Percentiles rank a stretch among this genome's conserved stretches.
Evolutionary conservation across 2,888 invertebrate species (phyloP).

Genomic region (Lordiphosa andalusiaca): DNA sequence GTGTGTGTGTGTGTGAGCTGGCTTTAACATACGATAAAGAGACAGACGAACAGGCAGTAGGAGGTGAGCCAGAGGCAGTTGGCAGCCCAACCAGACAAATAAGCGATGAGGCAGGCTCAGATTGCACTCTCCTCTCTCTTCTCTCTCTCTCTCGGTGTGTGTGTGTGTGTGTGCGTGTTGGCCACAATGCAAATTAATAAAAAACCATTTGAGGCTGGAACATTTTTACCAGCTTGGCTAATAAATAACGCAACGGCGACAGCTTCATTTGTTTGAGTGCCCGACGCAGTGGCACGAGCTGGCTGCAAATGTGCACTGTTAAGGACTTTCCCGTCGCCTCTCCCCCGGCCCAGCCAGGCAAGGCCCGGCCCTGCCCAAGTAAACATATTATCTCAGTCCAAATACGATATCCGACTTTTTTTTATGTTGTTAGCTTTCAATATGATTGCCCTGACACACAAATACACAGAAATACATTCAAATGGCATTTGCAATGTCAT

Average conservation of each 20-base stretch:
- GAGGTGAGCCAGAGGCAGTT: constrained; percentile 12
- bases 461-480: constrained; percentile 5
- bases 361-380: constrained; percentile 7
- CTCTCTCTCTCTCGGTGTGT: constrained; percentile 5
- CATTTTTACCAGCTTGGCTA: constrained; percentile 49
- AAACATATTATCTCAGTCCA: constrained; percentile 63
- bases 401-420: constrained; percentile 35
- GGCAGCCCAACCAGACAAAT: constrained; percentile 59
- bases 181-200: constrained; percentile 72
- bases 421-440: constrained; percentile 62
- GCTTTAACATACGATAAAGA: constrained; percentile 69
- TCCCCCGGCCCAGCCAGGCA: too few species aligned
- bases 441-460: constrained; percentile 49
- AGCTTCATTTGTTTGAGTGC: constrained; percentile 74
- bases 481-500: constrained; percentile 71
- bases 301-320: neutral
- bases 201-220: constrained; percentile 73
- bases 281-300: constrained; percentile 36
- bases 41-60: constrained; percentile 9
- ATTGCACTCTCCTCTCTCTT: constrained; percentile 53
- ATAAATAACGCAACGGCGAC: constrained; percentile 69
- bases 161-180: constrained; percentile 25
- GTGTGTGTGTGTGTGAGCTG: constrained; percentile 36
- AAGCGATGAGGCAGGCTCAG: constrained; percentile 66
- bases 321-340: neutral